Evolutionary conservation across 2,888 invertebrate species (phyloP).

Genomic region (Melanostoma scalare): DNA sequence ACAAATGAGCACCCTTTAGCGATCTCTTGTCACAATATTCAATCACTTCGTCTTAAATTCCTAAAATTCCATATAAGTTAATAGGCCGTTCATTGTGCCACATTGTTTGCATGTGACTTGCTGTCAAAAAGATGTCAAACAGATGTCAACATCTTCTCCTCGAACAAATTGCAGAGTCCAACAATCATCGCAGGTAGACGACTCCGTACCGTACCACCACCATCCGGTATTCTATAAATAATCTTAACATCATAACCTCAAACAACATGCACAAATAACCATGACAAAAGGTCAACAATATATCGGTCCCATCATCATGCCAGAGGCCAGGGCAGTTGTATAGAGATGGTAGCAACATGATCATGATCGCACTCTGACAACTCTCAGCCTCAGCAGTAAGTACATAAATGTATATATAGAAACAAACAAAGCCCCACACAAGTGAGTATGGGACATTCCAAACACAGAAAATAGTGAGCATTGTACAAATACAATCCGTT

Average conservation of each 20-base stretch:
- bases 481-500: conserved; percentile 69
- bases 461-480: conserved; percentile 58
- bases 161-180: conserved; percentile 32
- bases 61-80: conserved; percentile 43
- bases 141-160: conserved; percentile 57
- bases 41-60: conserved; percentile 18
- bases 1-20: background rate
- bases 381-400: conserved; percentile 27
- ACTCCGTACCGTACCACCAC: conserved; percentile 26
- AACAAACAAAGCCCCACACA: conserved; percentile 48
- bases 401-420: background rate
- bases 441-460: conserved; percentile 63
- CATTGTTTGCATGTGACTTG: conserved; percentile 53
- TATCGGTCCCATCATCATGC: conserved; percentile 37
- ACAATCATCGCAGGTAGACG: conserved; percentile 25
- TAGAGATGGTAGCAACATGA: conserved; percentile 42
- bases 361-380: conserved; percentile 49
- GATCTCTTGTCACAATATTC: background rate
- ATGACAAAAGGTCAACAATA: conserved; percentile 73
- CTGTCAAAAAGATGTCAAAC: conserved; percentile 65
- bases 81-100: conserved; percentile 59
- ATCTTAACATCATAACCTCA: conserved; percentile 73
- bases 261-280: conserved; percentile 72
- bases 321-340: background rate
- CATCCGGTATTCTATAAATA: conserved; percentile 73